A percentile compares a stretch with the other conserved stretches of the same genome.
These are phyloP conservation scores for Epinotia brunnichana DNA, from an alignment of 2,888 invertebrate species.

Conservation along the genomic window DNA sequence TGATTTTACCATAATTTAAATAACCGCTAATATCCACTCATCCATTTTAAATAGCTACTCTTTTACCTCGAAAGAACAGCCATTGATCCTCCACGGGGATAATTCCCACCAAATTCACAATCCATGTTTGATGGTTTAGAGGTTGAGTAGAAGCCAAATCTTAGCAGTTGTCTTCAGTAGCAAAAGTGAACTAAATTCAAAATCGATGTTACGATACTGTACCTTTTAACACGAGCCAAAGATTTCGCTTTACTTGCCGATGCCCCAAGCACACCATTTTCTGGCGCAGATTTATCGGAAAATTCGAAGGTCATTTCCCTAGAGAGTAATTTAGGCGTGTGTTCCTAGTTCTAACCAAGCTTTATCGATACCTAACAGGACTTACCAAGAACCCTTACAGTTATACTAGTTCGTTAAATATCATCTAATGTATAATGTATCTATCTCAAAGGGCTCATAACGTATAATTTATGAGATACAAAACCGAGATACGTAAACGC, in stretches of 20 bases:
- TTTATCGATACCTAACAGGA: slow-evolving; percentile 3
- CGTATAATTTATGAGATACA: slow-evolving; percentile 42
- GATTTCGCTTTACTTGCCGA: not conserved
- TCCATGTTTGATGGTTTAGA: too few relatives aligned
- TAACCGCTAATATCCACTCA: too few relatives aligned
- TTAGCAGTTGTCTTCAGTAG: too few relatives aligned
- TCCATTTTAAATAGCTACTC: too few relatives aligned
- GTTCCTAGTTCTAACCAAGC: not conserved
- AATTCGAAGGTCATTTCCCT: not conserved
- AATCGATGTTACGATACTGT: too few relatives aligned
- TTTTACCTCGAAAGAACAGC: too few relatives aligned
- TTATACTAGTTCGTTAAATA: slow-evolving; percentile 30
- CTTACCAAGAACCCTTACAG: slow-evolving; percentile 18
- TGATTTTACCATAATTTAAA: too few relatives aligned
- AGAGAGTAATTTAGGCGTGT: slow-evolving; percentile 3
- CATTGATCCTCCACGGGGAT: too few relatives aligned
- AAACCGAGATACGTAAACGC: slow-evolving; percentile 33
- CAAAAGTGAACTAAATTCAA: too few relatives aligned
- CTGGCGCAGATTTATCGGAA: not conserved
- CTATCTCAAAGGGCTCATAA: slow-evolving; percentile 41
- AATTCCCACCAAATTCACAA: too few relatives aligned
- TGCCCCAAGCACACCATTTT: not conserved
- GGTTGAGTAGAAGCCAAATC: too few relatives aligned
- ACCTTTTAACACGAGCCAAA: too few relatives aligned
- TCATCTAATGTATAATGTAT: slow-evolving; percentile 42